A percentile compares a stretch with the other conserved stretches of the same genome.
phyloP scores from a whole-genome alignment of 2,113 vertebrate species.

The Sphaerodactylus townsendi region DNA sequence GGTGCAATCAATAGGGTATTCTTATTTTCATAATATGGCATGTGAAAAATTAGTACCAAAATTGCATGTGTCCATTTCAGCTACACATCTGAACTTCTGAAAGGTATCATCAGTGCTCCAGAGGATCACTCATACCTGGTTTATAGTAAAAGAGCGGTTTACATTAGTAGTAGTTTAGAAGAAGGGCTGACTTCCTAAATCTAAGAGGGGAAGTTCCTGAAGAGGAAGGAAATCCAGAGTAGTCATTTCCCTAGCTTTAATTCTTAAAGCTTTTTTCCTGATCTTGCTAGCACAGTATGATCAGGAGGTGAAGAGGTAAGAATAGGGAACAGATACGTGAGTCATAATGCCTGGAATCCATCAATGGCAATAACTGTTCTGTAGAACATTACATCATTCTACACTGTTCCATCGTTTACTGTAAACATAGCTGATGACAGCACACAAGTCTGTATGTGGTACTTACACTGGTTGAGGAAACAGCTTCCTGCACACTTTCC shows the following conservation, averaged over 20 bases:
- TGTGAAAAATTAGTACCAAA: too few species aligned
- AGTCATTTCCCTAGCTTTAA: neutral
- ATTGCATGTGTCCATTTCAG: too few species aligned
- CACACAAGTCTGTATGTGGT: neutral
- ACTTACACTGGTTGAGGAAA: constrained; percentile 82
- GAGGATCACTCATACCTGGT: too few species aligned
- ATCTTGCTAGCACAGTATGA: neutral
- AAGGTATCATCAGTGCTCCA: too few species aligned
- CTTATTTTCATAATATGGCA: too few species aligned
- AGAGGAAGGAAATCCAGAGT: neutral
- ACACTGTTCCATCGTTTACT: neutral
- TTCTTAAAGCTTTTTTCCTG: neutral
- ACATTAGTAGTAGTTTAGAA: neutral
- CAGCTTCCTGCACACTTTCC: constrained; percentile 83
- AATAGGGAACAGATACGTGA: neutral
- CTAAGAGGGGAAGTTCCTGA: neutral
- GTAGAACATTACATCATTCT: neutral
- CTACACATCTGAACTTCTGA: too few species aligned
- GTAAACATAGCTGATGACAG: neutral
- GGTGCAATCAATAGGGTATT: too few species aligned
- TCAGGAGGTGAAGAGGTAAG: neutral
- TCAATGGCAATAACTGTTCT: neutral
- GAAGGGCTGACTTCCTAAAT: neutral
- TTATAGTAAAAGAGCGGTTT: neutral
- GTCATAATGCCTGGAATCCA: neutral